These are phyloP conservation scores for Zele albiditarsus DNA, from an alignment of 2,888 invertebrate genomes.

Conservation along the genomic window DNA sequence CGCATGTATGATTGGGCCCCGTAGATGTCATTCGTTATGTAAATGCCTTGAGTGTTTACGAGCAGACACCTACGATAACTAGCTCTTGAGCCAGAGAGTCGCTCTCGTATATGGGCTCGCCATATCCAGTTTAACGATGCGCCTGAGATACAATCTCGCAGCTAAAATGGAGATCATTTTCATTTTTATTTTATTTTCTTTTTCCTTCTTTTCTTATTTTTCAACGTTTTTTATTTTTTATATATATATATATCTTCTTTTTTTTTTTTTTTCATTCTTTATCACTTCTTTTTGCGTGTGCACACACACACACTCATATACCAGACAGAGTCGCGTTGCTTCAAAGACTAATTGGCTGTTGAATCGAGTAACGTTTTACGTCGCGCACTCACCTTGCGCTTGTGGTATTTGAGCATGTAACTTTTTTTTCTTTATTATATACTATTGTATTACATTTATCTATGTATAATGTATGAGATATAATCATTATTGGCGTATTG, in stretches of 20 bases:
- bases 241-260: background rate
- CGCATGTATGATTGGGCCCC: slow-evolving; percentile 63
- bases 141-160: slow-evolving; percentile 43
- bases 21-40: slow-evolving; percentile 72
- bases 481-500: background rate
- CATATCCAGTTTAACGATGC: slow-evolving; percentile 45
- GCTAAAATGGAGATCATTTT: slow-evolving; percentile 38
- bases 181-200: slow-evolving; percentile 21
- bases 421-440: background rate
- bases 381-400: background rate
- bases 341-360: slow-evolving; percentile 50
- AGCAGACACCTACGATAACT: slow-evolving; percentile 66
- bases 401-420: slow-evolving; percentile 1
- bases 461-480: background rate
- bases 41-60: slow-evolving; percentile 68
- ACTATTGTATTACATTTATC: slow-evolving; percentile 2
- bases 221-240: background rate
- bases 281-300: slow-evolving; percentile 15
- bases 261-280: slow-evolving; percentile 20
- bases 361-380: slow-evolving; percentile 9
- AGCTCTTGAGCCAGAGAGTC: slow-evolving; percentile 53
- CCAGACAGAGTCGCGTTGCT: slow-evolving; percentile 40
- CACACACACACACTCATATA: slow-evolving; percentile 29
- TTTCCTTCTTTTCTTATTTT: slow-evolving; percentile 16
- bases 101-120: slow-evolving; percentile 43